Evolutionary conservation across 2,797 vertebrate species (phyloP).

Genomic region (Malurus leucopterus): DNA sequence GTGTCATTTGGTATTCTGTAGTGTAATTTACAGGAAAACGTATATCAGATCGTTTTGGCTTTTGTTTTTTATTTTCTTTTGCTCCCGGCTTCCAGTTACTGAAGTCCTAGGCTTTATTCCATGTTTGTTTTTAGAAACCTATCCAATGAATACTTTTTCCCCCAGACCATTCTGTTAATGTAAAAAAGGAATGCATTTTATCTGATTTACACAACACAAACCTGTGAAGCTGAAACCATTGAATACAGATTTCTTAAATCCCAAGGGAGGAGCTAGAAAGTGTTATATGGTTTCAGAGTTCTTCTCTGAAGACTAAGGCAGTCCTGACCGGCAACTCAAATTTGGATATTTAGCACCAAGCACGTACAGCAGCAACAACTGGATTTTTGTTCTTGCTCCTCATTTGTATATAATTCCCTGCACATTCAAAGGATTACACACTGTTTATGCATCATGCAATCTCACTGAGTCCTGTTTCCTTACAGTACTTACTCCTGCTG

Average conservation of each 20-base stretch:
- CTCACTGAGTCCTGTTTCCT: slow-evolving; percentile 67
- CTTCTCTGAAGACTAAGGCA: background rate
- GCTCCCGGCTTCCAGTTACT: background rate
- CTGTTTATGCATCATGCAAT: slow-evolving; percentile 68
- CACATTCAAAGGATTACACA: slow-evolving; percentile 71
- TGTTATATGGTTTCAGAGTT: background rate
- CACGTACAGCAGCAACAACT: background rate
- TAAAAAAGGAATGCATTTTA: slow-evolving; percentile 20
- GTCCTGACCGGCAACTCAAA: background rate
- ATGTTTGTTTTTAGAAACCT: slow-evolving; percentile 21
- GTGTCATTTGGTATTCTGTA: background rate
- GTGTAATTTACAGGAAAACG: background rate
- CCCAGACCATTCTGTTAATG: background rate
- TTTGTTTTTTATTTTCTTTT: background rate
- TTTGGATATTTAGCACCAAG: background rate
- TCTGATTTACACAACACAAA: slow-evolving; percentile 17
- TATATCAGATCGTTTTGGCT: background rate
- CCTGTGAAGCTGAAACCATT: background rate
- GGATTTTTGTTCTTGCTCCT: slow-evolving; percentile 46
- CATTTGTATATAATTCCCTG: slow-evolving; percentile 58
- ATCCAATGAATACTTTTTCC: slow-evolving; percentile 6
- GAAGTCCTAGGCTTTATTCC: background rate
- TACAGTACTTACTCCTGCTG: slow-evolving; percentile 72
- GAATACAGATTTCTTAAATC: background rate
- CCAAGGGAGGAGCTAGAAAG: background rate